A percentile compares a stretch with the other conserved stretches of the same genome.
Conservation (phyloP, 1,140 invertebrate species). For the Cataglyphis hispanica region DNA sequence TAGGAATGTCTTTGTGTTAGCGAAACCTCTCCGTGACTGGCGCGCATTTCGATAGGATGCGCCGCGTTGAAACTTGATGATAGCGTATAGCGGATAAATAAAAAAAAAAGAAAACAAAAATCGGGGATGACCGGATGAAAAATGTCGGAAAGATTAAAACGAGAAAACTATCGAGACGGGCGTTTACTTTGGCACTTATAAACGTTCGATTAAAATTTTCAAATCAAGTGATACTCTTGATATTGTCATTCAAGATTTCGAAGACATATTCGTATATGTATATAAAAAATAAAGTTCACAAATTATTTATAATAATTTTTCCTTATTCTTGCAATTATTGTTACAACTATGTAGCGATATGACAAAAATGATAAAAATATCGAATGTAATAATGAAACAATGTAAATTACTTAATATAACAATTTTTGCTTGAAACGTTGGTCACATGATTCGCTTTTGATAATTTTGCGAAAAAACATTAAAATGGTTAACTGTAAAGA, state of each 20-base stretch:
- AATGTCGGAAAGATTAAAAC: conserved; percentile 39
- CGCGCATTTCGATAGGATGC: conserved; percentile 43
- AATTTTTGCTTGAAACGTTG: not conserved
- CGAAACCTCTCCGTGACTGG: conserved; percentile 49
- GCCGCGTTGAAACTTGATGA: conserved; percentile 50
- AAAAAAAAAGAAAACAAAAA: conserved; percentile 14
- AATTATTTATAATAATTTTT: not conserved
- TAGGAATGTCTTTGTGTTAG: conserved; percentile 75
- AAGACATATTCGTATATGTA: not conserved
- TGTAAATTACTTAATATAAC: not conserved
- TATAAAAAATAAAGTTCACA: no score
- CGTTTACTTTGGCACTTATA: conserved; percentile 58
- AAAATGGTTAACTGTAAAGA: not conserved
- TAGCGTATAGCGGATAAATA: conserved; percentile 16
- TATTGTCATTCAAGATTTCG: not conserved
- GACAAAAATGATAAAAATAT: not conserved
- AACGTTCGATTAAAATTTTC: not conserved
- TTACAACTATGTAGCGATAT: not conserved
- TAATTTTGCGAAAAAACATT: not conserved
- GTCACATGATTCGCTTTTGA: not conserved
- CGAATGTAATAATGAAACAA: not conserved
- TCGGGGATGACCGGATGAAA: not conserved
- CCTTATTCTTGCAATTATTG: no score
- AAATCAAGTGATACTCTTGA: conserved; percentile 2
- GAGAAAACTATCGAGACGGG: conserved; percentile 31